These are phyloP conservation scores for Thelaira solivaga DNA, from an alignment of 2,888 invertebrate genomes.

Conservation along the genomic window DNA sequence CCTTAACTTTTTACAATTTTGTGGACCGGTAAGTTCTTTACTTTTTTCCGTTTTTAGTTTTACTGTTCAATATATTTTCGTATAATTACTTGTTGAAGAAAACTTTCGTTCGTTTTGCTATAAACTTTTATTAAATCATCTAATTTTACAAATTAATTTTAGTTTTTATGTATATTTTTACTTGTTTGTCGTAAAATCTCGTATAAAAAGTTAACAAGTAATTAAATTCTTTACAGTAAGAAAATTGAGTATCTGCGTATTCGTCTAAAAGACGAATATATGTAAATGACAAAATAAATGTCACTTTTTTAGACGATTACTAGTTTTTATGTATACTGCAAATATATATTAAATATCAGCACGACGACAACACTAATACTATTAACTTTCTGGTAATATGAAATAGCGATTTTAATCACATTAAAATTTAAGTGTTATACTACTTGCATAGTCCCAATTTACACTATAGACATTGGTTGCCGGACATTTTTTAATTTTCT, in stretches of 20 bases:
- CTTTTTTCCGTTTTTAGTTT: constrained; percentile 1
- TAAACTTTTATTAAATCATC: constrained; percentile 11
- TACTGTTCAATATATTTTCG: constrained; percentile 1
- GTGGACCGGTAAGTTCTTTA: constrained; percentile 36
- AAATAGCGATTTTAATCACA: neutral
- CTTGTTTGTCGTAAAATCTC: constrained; percentile 31
- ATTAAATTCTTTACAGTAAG: constrained; percentile 46
- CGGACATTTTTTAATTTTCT: too few species aligned
- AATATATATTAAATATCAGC: constrained; percentile 43
- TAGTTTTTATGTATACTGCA: constrained; percentile 65
- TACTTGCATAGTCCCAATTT: too few species aligned
- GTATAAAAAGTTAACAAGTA: constrained; percentile 47
- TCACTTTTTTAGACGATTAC: constrained; percentile 59
- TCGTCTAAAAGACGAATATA: constrained; percentile 41
- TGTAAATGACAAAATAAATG: constrained; percentile 65
- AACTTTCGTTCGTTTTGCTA: constrained; percentile 16
- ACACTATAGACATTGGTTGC: too few species aligned
- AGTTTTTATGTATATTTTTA: constrained; percentile 21
- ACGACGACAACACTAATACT: neutral
- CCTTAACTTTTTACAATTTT: neutral
- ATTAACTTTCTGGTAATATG: neutral
- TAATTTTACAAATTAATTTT: neutral
- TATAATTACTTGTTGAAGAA: constrained; percentile 27
- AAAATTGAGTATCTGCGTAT: constrained; percentile 58
- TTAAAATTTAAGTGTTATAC: too few species aligned